These are phyloP conservation scores for Calameuta filiformis DNA, from an alignment of 2,888 invertebrate genomes.

Conservation along the genomic window DNA sequence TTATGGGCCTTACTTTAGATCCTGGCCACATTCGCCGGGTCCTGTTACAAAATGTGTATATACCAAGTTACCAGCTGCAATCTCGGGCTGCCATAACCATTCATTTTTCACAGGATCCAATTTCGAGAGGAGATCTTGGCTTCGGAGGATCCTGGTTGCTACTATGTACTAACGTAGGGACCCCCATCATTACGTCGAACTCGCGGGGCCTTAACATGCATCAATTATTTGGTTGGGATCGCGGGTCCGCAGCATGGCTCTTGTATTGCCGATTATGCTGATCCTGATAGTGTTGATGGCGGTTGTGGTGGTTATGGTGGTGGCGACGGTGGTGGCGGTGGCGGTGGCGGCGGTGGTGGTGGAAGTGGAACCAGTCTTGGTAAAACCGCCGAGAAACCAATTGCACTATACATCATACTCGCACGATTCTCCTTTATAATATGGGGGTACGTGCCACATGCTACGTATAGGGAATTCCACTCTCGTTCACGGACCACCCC, in stretches of 20 bases:
- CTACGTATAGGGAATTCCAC: background rate
- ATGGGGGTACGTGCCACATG: conserved; percentile 23
- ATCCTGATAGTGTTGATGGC: background rate
- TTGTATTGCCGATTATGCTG: background rate
- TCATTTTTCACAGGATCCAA: conserved; percentile 24
- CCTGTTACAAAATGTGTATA: background rate
- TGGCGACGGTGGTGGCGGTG: too few species aligned
- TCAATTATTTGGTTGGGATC: conserved; percentile 48
- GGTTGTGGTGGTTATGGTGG: background rate
- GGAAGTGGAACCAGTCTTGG: conserved; percentile 1
- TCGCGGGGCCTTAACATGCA: conserved; percentile 44
- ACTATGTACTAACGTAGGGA: background rate
- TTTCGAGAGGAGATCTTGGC: conserved; percentile 12
- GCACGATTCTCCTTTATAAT: conserved; percentile 40
- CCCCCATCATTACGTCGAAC: conserved; percentile 48
- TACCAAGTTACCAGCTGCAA: background rate
- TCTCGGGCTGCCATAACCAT: background rate
- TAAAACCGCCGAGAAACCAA: conserved; percentile 24
- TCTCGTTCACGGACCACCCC: conserved; percentile 1
- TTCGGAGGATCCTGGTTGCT: background rate
- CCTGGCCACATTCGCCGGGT: background rate
- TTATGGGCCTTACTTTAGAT: background rate
- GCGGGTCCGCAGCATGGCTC: background rate
- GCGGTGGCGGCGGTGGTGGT: background rate
- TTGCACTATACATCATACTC: conserved; percentile 41